Evolutionary conservation across 2,113 vertebrate species (phyloP).

Genomic region (Dicentrarchus labrax): DNA sequence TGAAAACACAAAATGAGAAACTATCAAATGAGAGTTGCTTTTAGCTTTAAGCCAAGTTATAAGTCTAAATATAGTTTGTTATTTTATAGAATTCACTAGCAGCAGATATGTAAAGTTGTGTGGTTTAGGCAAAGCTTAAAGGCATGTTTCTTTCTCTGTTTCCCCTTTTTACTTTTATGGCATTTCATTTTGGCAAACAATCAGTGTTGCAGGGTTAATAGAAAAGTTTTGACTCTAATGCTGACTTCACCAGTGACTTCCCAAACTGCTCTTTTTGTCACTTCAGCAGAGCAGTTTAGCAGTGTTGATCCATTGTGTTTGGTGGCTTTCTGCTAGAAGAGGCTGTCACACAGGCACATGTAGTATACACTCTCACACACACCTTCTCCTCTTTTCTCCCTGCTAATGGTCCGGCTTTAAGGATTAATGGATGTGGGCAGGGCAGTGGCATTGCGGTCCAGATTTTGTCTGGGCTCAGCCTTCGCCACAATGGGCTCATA

Average conservation of each 20-base stretch:
- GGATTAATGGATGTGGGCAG: constrained; percentile 62
- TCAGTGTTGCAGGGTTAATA: too few relatives aligned
- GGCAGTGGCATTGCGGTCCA: constrained; percentile 35
- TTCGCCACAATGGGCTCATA: constrained; percentile 41
- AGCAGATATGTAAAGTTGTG: too few relatives aligned
- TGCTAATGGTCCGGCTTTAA: constrained; percentile 44
- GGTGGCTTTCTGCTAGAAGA: not conserved
- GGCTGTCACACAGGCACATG: not conserved
- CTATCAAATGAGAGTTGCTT: not conserved
- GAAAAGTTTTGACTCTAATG: not conserved
- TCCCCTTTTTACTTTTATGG: too few relatives aligned
- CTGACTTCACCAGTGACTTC: too few relatives aligned
- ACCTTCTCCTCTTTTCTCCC: constrained; percentile 20
- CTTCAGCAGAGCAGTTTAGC: not conserved
- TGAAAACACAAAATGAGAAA: not conserved
- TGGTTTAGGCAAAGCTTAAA: too few relatives aligned
- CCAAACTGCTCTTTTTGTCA: too few relatives aligned
- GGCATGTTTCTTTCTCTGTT: too few relatives aligned
- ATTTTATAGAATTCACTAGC: too few relatives aligned
- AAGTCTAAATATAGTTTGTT: not conserved
- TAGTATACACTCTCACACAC: constrained; percentile 11
- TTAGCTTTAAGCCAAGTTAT: not conserved
- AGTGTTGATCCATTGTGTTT: constrained; percentile 19
- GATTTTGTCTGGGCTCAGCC: constrained; percentile 41
- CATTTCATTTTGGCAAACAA: too few relatives aligned